Percentiles rank a stretch among this genome's conserved stretches.
Conservation (phyloP, 2,888 invertebrate genomes). For the Amblyjoppa proteus region DNA sequence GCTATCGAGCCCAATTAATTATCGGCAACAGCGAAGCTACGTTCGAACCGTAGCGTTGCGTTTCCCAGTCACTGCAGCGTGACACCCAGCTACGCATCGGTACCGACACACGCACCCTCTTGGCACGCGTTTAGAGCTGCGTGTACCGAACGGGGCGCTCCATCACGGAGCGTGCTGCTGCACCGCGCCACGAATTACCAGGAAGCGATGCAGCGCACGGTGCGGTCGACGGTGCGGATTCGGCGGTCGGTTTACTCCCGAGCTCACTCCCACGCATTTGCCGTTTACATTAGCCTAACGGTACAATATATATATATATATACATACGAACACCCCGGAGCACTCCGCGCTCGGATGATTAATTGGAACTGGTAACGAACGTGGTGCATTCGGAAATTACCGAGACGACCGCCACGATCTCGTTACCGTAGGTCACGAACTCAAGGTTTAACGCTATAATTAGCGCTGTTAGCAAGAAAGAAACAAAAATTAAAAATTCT, state of each 20-base stretch:
- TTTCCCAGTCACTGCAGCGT: constrained; percentile 27
- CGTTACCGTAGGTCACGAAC: constrained; percentile 26
- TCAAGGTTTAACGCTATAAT: constrained; percentile 17
- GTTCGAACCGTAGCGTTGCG: constrained; percentile 35
- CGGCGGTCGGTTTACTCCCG: constrained; percentile 55
- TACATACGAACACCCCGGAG: not conserved
- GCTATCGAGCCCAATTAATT: constrained; percentile 57
- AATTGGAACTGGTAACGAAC: constrained; percentile 65
- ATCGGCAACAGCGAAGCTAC: constrained; percentile 14
- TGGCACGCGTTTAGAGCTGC: not conserved
- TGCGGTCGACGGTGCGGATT: constrained; percentile 55
- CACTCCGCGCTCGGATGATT: constrained; percentile 46
- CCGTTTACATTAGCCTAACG: not conserved
- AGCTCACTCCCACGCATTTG: constrained; percentile 45
- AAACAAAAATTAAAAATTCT: not conserved
- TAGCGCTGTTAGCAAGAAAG: not conserved
- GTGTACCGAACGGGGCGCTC: not conserved
- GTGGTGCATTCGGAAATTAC: constrained; percentile 61
- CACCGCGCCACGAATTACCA: constrained; percentile 40
- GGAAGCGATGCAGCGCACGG: constrained; percentile 41
- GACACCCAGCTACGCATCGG: constrained; percentile 7
- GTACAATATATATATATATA: not conserved
- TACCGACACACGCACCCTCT: not conserved
- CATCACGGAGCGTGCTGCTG: constrained; percentile 26
- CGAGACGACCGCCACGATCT: constrained; percentile 40